Percentiles rank a stretch among this genome's conserved stretches.
Evolutionary conservation across 2,113 vertebrate genomes (phyloP).

Genomic region (Vombatus ursinus): DNA sequence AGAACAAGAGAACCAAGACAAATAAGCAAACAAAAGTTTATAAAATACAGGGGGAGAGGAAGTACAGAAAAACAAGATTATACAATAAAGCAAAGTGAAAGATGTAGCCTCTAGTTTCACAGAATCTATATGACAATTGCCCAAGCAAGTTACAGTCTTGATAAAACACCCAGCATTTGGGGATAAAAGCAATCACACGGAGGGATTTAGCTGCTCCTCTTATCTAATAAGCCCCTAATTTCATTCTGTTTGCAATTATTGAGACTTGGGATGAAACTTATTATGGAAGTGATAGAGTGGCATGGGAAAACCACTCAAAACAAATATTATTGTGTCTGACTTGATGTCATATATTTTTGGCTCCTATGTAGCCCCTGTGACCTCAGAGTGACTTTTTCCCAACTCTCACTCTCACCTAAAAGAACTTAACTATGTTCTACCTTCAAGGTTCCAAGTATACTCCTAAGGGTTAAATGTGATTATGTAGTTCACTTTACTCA

Average conservation of each 20-base stretch:
- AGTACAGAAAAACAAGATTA: not conserved
- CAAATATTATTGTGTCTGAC: not conserved
- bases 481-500: not conserved
- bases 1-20: no score
- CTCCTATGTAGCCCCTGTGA: not conserved
- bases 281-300: not conserved
- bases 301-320: not conserved
- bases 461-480: not conserved
- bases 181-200: not conserved
- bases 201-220: not conserved
- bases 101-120: not conserved
- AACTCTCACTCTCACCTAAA: not conserved
- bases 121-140: not conserved
- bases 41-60: not conserved
- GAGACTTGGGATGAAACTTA: not conserved
- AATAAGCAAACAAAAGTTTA: not conserved
- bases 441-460: not conserved
- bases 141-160: not conserved
- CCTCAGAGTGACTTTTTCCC: not conserved
- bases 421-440: no score
- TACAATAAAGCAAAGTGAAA: not conserved
- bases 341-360: not conserved
- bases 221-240: not conserved
- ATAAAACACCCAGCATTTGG: not conserved
- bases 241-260: not conserved